A percentile compares a stretch with the other conserved stretches of the same genome.
These are phyloP conservation scores for Poecile atricapillus DNA, from an alignment of 2,113 vertebrate species.

Conservation along the genomic window DNA sequence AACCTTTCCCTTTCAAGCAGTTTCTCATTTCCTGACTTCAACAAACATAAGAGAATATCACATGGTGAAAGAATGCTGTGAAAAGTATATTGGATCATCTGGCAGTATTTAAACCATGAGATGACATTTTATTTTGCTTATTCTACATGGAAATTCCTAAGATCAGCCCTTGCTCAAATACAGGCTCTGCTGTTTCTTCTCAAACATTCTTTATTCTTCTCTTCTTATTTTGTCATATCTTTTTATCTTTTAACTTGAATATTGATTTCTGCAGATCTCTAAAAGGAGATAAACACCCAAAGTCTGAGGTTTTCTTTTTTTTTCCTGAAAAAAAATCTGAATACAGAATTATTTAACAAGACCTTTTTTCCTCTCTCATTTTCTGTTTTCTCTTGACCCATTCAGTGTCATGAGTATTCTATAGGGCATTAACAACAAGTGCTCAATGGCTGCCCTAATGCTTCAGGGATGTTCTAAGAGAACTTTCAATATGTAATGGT, in stretches of 20 bases:
- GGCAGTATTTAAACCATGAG: slow-evolving; percentile 58
- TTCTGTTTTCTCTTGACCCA: neutral
- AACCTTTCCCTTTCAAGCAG: slow-evolving; percentile 61
- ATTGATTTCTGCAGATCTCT: neutral
- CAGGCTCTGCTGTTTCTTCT: slow-evolving; percentile 40
- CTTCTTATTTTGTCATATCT: neutral
- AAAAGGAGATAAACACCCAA: neutral
- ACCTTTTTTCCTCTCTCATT: neutral
- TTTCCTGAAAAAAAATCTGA: neutral
- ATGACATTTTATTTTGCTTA: slow-evolving; percentile 68
- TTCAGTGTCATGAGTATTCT: neutral
- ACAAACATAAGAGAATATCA: slow-evolving; percentile 53
- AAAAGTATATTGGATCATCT: slow-evolving; percentile 63
- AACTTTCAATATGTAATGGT: neutral
- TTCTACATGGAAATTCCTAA: slow-evolving; percentile 60
- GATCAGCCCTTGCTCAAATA: slow-evolving; percentile 29
- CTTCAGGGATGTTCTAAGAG: neutral
- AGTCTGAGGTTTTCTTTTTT: neutral
- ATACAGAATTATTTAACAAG: neutral
- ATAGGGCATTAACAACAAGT: neutral
- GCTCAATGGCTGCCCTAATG: neutral
- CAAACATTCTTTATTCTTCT: slow-evolving; percentile 2
- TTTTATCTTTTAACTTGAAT: neutral
- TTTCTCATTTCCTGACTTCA: slow-evolving; percentile 64
- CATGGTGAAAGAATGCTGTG: slow-evolving; percentile 52